Percentiles rank a stretch among this genome's conserved stretches.
phyloP scores from a whole-genome alignment of 2,113 vertebrate species.

The Pogonocichla stellata region DNA sequence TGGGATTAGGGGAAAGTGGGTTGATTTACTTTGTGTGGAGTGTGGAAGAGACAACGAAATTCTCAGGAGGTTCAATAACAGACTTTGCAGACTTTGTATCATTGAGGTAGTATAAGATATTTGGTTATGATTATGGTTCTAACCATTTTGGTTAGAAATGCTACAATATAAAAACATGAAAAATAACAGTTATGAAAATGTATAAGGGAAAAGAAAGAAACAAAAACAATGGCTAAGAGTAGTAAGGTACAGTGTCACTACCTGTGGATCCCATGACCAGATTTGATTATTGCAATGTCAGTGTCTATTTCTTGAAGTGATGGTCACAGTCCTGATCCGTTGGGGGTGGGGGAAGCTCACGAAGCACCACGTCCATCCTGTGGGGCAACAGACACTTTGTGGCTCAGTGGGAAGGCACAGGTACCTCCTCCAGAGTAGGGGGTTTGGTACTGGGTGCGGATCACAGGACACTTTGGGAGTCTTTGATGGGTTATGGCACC shows the following conservation, averaged over 20 bases:
- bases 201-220: background rate
- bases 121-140: too few relatives aligned
- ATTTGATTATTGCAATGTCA: background rate
- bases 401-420: background rate
- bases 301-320: background rate
- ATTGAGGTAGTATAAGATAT: background rate
- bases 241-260: background rate
- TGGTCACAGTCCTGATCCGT: too few relatives aligned
- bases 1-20: background rate
- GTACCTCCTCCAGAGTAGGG: rapidly evolving
- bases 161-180: background rate
- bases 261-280: background rate
- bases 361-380: background rate
- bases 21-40: background rate
- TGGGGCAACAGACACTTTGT: background rate
- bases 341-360: rapidly evolving
- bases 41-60: background rate
- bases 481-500: background rate
- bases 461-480: background rate
- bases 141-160: background rate
- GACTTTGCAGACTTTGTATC: background rate
- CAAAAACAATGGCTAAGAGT: background rate
- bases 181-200: background rate
- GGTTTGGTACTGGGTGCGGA: too few relatives aligned
- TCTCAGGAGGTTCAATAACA: background rate